phyloP scores from a whole-genome alignment of 2,888 invertebrate genomes.

The Bibio marci region DNA sequence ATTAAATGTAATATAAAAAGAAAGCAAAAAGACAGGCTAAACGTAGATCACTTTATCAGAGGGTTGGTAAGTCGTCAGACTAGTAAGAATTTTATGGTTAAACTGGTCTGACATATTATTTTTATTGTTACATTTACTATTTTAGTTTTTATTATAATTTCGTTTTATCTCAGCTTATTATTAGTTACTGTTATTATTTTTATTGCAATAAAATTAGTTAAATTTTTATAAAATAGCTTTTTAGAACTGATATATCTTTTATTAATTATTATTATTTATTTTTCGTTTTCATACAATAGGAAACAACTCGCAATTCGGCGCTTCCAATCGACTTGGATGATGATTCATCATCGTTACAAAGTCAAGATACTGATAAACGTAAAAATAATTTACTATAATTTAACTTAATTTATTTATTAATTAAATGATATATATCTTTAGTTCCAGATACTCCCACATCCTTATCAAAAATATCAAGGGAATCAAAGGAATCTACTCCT shows the following conservation, averaged over 20 bases:
- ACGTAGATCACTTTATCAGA: constrained; percentile 56
- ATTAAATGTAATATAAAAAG: constrained; percentile 20
- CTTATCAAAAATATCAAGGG: constrained; percentile 21
- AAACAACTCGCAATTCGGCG: constrained; percentile 81
- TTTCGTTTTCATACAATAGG: constrained; percentile 49
- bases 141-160: background rate
- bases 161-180: constrained; percentile 13
- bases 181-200: too few relatives aligned
- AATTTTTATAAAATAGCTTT: too few relatives aligned
- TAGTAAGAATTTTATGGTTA: constrained; percentile 9
- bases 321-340: constrained; percentile 82
- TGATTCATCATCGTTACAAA: constrained; percentile 71
- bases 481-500: constrained; percentile 26
- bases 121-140: background rate
- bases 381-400: constrained; percentile 7
- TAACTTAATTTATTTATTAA: background rate
- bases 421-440: too few relatives aligned
- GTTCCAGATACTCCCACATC: constrained; percentile 30
- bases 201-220: too few relatives aligned
- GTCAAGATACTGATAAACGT: constrained; percentile 67
- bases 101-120: constrained; percentile 15
- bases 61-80: constrained; percentile 51
- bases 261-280: too few relatives aligned
- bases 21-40: constrained; percentile 54
- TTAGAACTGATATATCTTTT: too few relatives aligned